Base-by-base conservation (phyloP, 2,797 vertebrate species). In the Parauchenoglanis punctatus region DNA sequence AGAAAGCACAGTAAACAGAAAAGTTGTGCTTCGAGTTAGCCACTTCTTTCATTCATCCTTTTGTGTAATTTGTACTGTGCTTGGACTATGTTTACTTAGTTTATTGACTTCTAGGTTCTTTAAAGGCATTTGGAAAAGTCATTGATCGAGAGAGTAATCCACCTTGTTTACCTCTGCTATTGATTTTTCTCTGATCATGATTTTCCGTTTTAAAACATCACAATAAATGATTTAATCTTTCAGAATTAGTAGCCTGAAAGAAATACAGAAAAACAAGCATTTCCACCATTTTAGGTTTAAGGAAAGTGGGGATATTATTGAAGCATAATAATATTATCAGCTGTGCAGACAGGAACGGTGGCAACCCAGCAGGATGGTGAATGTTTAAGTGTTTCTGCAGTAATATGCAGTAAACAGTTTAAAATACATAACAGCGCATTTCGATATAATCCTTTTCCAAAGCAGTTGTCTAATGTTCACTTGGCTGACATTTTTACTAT, bases 361-460 rank as follows among this genome's bases (percentile, higher is more conserved):
- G 13, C 49, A 31, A 3, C 76, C 56, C 52, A 18, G 76, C 49
- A 20, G 17, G 7, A 58, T 80, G 8, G 25, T 49, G 70, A 4
- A 73, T 25, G 49, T 72, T 54, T 28, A 52, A 76, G 46, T n/a
- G 13, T 7, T 76, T 76, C 25, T 17, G 46, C 46, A 54, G 25
- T 76, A 52, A 76, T 76, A 46, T 76, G 46, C 25, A 76, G 73
- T n/a, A 78, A 78, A 78, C 76, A 78, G n/a, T 78, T 56, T 56
- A 25, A 59, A 44, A 81, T 35, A 5, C 52, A 11, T 20, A 59
- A 81, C 18, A 44, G 23, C 56, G 61, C 56, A 81, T 81, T 61
- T 44, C 18, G 0, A 2, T 61, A 25, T 61, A 44, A 81, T 81
- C 12, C 56, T 44, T 81, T 81, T 81, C 61, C 20, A 81, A 61